These are phyloP conservation scores for Drosophila subobscura DNA, from an alignment of 1,140 invertebrate genomes.

Conservation along the genomic window DNA sequence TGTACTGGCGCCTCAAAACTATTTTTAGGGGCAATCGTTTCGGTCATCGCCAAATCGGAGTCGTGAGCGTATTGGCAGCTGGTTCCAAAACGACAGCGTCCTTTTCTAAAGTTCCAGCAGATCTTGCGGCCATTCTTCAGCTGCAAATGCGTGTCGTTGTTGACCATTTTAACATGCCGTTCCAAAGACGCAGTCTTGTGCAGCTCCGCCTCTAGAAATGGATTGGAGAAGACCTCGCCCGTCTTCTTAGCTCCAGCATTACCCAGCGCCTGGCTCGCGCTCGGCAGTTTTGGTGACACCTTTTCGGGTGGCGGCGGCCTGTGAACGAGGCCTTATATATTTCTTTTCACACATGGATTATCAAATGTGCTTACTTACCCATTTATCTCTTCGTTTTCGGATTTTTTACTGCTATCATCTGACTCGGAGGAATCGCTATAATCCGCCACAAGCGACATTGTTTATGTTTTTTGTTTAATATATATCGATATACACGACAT, in stretches of 20 bases:
- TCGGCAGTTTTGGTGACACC: slow-evolving; percentile 48
- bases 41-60: slow-evolving; percentile 87
- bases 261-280: slow-evolving; percentile 57
- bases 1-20: slow-evolving; percentile 2
- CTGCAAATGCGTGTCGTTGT: slow-evolving; percentile 88
- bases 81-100: slow-evolving; percentile 94
- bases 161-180: slow-evolving; percentile 96
- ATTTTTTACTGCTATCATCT: slow-evolving; percentile 36
- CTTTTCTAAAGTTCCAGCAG: slow-evolving; percentile 97
- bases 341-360: fast-evolving
- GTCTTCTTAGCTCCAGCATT: slow-evolving; percentile 49
- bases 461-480: slow-evolving; percentile 33
- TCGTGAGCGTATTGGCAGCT: slow-evolving; percentile 97
- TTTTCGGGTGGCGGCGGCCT: slow-evolving; percentile 29
- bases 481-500: not conserved
- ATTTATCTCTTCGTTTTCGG: slow-evolving; percentile 20
- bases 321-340: not conserved
- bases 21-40: not conserved
- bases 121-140: slow-evolving; percentile 94
- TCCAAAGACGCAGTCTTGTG: slow-evolving; percentile 94
- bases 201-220: slow-evolving; percentile 94
- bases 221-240: slow-evolving; percentile 91
- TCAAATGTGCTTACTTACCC: not conserved
- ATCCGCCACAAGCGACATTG: slow-evolving; percentile 70
- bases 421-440: slow-evolving; percentile 74